Percentiles rank a stretch among this genome's conserved stretches.
These are phyloP conservation scores for Amblyopsis rosae DNA, from an alignment of 2,113 vertebrate species.

Conservation along the genomic window DNA sequence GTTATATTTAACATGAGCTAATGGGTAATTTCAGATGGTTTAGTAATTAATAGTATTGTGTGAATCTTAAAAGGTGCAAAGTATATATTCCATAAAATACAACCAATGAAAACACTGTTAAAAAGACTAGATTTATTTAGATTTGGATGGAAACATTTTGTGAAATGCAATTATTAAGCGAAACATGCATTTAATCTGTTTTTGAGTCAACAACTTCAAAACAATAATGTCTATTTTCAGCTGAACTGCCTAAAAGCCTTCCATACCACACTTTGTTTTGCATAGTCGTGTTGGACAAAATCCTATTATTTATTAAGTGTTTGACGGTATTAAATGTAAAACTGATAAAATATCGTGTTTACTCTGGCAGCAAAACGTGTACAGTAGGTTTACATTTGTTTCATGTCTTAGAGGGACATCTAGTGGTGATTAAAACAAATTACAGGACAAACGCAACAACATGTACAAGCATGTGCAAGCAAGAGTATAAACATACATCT, in stretches of 20 bases:
- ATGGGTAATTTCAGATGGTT: too few relatives aligned
- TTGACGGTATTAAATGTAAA: background rate
- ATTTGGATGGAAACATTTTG: background rate
- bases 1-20: too few relatives aligned
- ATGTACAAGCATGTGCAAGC: background rate
- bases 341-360: background rate
- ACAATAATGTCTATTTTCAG: background rate
- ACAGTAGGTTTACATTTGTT: conserved; percentile 37
- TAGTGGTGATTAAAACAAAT: conserved; percentile 55
- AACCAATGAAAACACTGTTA: too few relatives aligned
- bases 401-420: conserved; percentile 72
- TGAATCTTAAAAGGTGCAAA: too few relatives aligned
- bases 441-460: background rate
- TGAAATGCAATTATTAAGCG: background rate
- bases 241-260: background rate
- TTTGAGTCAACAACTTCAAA: background rate
- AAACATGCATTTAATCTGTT: background rate
- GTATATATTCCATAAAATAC: too few relatives aligned
- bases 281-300: background rate
- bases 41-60: too few relatives aligned
- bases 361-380: background rate
- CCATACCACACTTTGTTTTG: background rate
- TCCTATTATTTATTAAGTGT: background rate
- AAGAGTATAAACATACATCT: background rate
- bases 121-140: background rate